phyloP scores from a whole-genome alignment of 2,113 vertebrate genomes.

The Eleginops maclovinus region DNA sequence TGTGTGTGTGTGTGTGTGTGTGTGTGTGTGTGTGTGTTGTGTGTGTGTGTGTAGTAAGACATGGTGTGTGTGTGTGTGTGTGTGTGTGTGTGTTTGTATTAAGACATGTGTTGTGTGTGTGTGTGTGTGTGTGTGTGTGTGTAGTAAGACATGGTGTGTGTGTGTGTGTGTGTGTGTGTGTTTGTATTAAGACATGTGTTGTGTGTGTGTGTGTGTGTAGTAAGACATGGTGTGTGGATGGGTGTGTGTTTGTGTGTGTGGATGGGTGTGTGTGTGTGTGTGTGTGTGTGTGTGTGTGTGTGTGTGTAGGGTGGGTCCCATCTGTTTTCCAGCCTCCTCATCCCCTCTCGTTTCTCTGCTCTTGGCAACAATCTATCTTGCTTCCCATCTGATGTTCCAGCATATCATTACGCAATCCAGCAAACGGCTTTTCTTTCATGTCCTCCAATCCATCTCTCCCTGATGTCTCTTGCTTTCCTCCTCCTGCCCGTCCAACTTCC shows the following conservation, averaged over 20 bases:
- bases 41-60: neutral
- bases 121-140: constrained; percentile 28
- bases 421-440: constrained; percentile 7
- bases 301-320: constrained; percentile 40
- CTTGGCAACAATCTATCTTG: constrained; percentile 48
- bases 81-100: constrained; percentile 26
- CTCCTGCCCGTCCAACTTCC: neutral
- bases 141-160: no score
- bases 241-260: constrained; percentile 15
- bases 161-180: constrained; percentile 25
- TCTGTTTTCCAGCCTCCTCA: constrained; percentile 61
- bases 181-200: no score
- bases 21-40: constrained; percentile 23
- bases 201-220: constrained; percentile 29
- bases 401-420: constrained; percentile 28
- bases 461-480: neutral
- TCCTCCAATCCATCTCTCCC: neutral
- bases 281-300: constrained; percentile 24
- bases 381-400: constrained; percentile 44
- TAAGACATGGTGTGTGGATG: constrained; percentile 14
- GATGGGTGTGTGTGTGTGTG: neutral
- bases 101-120: constrained; percentile 19
- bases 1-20: constrained; percentile 24
- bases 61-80: constrained; percentile 21
- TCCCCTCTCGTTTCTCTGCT: constrained; percentile 30